Conservation (phyloP, 2,797 vertebrate genomes). For the Alca torda region DNA sequence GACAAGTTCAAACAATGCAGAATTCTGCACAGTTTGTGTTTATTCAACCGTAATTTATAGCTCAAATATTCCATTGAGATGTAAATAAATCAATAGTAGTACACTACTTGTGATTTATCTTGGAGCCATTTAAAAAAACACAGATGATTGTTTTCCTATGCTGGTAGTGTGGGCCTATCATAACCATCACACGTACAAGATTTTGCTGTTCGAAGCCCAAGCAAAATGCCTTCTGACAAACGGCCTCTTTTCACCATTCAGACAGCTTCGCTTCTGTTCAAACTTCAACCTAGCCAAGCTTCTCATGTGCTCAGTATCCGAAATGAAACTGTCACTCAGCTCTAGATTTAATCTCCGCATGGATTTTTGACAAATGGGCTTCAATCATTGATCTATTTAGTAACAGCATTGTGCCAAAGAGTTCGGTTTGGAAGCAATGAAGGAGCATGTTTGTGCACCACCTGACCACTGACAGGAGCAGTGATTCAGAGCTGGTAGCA, state of each 20-base stretch:
- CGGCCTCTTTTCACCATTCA: not conserved
- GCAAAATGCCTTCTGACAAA: slow-evolving; percentile 44
- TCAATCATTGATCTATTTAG: not conserved
- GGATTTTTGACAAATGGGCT: not conserved
- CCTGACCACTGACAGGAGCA: not conserved
- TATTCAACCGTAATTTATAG: slow-evolving; percentile 21
- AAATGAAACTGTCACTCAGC: slow-evolving; percentile 12
- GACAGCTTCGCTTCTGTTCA: slow-evolving; percentile 23
- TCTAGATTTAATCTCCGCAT: not conserved
- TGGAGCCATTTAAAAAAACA: not conserved
- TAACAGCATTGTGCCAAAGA: not conserved
- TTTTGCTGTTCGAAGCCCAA: not conserved
- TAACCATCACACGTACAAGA: not conserved
- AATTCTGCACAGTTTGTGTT: slow-evolving; percentile 57
- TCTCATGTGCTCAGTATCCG: not conserved
- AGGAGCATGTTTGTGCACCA: not conserved
- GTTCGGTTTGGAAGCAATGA: not conserved
- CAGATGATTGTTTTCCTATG: slow-evolving; percentile 14
- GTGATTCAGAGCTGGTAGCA: slow-evolving; percentile 35
- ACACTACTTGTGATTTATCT: slow-evolving; percentile 46
- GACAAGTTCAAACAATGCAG: slow-evolving; percentile 60
- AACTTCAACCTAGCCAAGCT: not conserved
- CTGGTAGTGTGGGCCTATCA: not conserved
- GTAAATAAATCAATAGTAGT: slow-evolving; percentile 61
- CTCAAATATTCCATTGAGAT: slow-evolving; percentile 53